Evolutionary conservation across 2,797 vertebrate genomes (phyloP), one percentile per base, ranked within the genome.

Genomic region (Gymnodraco acuticeps): DNA sequence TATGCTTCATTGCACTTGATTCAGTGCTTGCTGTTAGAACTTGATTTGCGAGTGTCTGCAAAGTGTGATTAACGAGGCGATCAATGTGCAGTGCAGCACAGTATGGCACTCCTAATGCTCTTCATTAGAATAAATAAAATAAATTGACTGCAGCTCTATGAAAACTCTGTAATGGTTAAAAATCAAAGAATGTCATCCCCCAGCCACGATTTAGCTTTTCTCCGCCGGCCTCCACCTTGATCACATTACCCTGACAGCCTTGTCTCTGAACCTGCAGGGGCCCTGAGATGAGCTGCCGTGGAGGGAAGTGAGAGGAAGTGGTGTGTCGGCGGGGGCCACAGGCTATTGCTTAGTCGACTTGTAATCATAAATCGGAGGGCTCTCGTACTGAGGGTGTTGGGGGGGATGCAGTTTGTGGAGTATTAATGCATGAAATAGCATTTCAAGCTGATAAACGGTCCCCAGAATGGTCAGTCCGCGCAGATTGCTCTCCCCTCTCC

Each of bases 91-190:
- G 96, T 94, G 96, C 96, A 91, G 96, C 95, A 97, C 97, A 95
- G 96, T 97, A 96, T 96, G 97, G 96, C 96, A 96, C 96, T 97
- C 96, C 97, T 99, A 99, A 99, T 97, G 97, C 98, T 97, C 97
- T 98, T 99, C 98, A 99, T 99, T 99, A 99, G 97, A 99, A 99
- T 99, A 99, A 99, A 99, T 99, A 99, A 99, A 99, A 99, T 99
- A 98, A 99, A 99, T 99, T 99, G 98, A 99, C 98, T 98, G 97
- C 96, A 96, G 97, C 98, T 98, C 97, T 99, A 97, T 97, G 97
- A 99, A 99, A 99, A 99, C 97, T 99, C 96, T 97, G 97, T 98
- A 99, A 99, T 97, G 98, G 98, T 99, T 99, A 97, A 99, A 98
- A 98, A 97, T 97, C 97, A 97, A 98, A 97, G 98, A 96, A 96